Evolutionary conservation across 1,140 invertebrate genomes (phyloP).

Genomic region (Metopolophium dirhodum): DNA sequence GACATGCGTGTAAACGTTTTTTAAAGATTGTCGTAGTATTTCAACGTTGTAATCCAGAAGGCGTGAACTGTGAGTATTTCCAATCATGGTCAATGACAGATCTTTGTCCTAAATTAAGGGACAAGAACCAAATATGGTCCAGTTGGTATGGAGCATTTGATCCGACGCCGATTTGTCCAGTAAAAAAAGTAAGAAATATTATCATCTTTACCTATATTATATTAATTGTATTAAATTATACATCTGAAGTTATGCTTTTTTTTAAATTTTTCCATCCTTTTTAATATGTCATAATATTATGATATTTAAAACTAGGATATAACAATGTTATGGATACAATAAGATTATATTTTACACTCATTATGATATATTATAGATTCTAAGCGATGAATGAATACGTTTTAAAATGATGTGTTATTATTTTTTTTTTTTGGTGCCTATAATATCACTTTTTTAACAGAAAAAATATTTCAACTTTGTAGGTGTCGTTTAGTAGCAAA

Average conservation of each 20-base stretch:
- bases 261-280: neutral
- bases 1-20: neutral
- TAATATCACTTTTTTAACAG: no score
- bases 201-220: no score
- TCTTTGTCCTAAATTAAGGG: constrained; percentile 1
- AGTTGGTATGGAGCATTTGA: neutral
- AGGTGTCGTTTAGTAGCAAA: no score
- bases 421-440: no score
- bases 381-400: no score
- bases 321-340: neutral
- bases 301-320: neutral
- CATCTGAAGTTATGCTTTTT: neutral
- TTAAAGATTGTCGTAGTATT: neutral
- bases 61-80: constrained; percentile 50
- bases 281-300: neutral
- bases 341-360: neutral
- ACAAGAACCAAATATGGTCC: constrained; percentile 45
- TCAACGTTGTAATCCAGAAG: constrained; percentile 49
- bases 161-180: constrained; percentile 4
- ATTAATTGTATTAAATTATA: neutral
- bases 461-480: no score
- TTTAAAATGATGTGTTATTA: no score
- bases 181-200: constrained; percentile 39
- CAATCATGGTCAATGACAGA: constrained; percentile 23
- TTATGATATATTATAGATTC: no score